Evolutionary conservation across 2,888 invertebrate species (phyloP).

Genomic region (Drosophila cognata): DNA sequence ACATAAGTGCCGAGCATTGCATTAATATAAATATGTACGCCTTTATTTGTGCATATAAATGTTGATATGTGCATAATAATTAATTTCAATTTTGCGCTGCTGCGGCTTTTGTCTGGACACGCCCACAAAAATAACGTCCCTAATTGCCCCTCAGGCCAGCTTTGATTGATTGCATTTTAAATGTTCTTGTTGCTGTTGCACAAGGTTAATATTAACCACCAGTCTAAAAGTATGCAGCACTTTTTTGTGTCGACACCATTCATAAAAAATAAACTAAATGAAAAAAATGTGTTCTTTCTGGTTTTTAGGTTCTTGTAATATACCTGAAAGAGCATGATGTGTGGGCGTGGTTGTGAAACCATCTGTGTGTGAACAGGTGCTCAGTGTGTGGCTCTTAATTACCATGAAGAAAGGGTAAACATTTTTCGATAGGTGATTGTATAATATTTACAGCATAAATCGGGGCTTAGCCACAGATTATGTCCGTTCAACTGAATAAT

Average conservation of each 20-base stretch:
- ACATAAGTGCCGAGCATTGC: background rate
- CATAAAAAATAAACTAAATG: background rate
- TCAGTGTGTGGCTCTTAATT: slow-evolving; percentile 35
- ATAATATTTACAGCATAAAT: slow-evolving; percentile 39
- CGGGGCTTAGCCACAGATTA: slow-evolving; percentile 46
- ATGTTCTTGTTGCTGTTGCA: slow-evolving; percentile 34
- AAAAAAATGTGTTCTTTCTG: background rate
- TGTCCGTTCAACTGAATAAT: slow-evolving; percentile 46
- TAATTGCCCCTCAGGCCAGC: background rate
- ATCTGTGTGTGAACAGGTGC: slow-evolving; percentile 22
- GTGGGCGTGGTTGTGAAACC: slow-evolving; percentile 17
- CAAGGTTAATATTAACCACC: slow-evolving; percentile 23
- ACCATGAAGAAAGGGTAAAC: slow-evolving; percentile 24
- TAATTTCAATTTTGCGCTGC: slow-evolving; percentile 62
- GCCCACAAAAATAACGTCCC: background rate
- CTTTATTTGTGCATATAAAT: slow-evolving; percentile 32
- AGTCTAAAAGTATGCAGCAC: slow-evolving; percentile 35
- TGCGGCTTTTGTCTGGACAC: slow-evolving; percentile 27
- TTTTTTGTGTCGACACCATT: background rate
- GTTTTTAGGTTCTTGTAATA: background rate
- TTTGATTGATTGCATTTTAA: slow-evolving; percentile 69
- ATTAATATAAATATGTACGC: background rate
- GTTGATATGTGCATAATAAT: slow-evolving; percentile 50
- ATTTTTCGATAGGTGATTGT: background rate
- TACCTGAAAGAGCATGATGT: background rate